Evolutionary conservation across 2,113 vertebrate species (phyloP).

Genomic region (Lasiurus cinereus): DNA sequence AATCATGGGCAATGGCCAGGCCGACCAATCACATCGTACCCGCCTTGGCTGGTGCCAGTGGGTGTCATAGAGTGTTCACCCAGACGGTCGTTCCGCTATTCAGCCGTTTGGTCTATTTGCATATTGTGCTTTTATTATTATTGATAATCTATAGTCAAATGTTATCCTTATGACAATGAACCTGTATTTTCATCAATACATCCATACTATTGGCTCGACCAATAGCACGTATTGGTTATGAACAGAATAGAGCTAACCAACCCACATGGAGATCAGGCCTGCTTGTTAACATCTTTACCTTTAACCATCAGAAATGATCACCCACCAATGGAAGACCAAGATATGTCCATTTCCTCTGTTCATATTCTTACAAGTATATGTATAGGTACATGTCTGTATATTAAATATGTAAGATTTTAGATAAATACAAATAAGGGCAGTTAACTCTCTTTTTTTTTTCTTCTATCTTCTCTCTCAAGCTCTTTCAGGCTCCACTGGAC

Average conservation of each 20-base stretch:
- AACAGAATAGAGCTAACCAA: neutral
- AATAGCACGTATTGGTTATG: neutral
- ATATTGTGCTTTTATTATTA: no score
- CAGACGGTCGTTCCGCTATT: no score
- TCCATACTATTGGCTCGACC: neutral
- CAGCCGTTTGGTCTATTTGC: no score
- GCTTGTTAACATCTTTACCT: neutral
- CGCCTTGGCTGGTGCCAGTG: no score
- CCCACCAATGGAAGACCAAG: neutral
- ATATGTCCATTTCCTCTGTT: neutral
- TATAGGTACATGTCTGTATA: neutral
- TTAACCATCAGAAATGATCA: neutral
- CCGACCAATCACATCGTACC: no score
- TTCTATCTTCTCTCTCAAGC: neutral
- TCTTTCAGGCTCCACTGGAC: neutral
- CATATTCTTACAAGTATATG: neutral
- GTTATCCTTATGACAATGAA: neutral
- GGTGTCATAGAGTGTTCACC: no score
- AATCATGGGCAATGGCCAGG: no score
- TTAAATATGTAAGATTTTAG: neutral
- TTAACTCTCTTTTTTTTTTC: constrained; percentile 8
- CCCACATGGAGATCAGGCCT: neutral
- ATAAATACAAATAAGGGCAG: neutral
- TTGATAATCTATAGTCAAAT: neutral
- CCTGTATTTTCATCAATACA: neutral